Evolutionary conservation across 2,888 invertebrate species (phyloP).

Genomic region (Deilephila elpenor): DNA sequence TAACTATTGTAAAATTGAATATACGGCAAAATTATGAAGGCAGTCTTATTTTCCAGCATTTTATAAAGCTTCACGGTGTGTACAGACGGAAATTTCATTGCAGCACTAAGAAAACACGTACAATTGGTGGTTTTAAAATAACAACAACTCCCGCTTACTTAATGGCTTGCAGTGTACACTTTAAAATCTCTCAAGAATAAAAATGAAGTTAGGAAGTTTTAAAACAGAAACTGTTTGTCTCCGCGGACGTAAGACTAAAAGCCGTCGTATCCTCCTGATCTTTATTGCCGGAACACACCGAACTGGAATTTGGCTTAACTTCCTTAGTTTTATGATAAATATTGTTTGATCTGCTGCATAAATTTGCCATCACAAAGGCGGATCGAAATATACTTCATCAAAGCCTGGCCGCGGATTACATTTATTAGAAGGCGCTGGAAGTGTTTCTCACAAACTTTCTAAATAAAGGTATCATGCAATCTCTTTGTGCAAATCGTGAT

Average conservation of each 20-base stretch:
- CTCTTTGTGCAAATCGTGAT: conserved; percentile 38
- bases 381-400: conserved; percentile 33
- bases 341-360: conserved; percentile 28
- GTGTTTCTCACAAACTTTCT: conserved; percentile 37
- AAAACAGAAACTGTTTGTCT: conserved; percentile 24
- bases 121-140: background rate
- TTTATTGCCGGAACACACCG: conserved; percentile 28
- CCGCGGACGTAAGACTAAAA: conserved; percentile 11
- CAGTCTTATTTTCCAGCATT: background rate
- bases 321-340: conserved; percentile 30
- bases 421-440: conserved; percentile 37
- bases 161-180: conserved; percentile 7
- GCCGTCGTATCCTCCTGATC: conserved; percentile 8
- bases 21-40: too few species aligned
- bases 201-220: conserved; percentile 12
- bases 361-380: conserved; percentile 37
- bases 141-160: background rate
- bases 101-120: background rate
- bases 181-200: conserved; percentile 6
- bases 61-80: background rate
- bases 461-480: conserved; percentile 34
- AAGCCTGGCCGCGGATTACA: conserved; percentile 39
- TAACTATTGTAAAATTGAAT: too few species aligned
- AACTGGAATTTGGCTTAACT: conserved; percentile 30
- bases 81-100: background rate